Conservation (phyloP, 2,888 invertebrate species). For the Nasonia oneida region DNA sequence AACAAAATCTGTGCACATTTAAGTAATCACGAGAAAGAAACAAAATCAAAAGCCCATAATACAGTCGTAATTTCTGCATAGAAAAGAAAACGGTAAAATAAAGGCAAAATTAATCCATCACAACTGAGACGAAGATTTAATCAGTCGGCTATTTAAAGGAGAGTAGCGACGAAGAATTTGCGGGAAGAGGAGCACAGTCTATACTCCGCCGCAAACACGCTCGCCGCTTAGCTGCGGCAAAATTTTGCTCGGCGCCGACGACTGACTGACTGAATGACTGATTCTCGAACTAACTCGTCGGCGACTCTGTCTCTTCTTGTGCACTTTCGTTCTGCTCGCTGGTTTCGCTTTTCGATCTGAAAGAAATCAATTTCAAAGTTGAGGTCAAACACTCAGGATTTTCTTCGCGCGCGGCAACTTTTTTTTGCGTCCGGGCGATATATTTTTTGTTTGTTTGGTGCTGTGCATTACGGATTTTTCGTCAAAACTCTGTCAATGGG, state of each 20-base stretch:
- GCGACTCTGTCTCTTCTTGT: slow-evolving; percentile 75
- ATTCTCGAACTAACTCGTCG: slow-evolving; percentile 69
- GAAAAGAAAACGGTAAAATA: not conserved
- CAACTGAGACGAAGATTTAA: slow-evolving; percentile 42
- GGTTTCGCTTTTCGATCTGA: slow-evolving; percentile 78
- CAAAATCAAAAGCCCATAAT: too few relatives aligned
- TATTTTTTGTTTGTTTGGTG: not conserved
- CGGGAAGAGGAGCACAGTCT: slow-evolving; percentile 4
- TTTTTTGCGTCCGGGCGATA: not conserved
- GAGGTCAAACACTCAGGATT: slow-evolving; percentile 68
- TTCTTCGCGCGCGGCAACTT: slow-evolving; percentile 15
- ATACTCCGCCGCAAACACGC: slow-evolving; percentile 35
- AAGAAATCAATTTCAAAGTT: slow-evolving; percentile 74
- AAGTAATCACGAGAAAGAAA: not conserved
- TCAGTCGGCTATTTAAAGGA: slow-evolving; percentile 24
- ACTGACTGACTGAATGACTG: slow-evolving; percentile 12
- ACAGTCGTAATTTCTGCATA: not conserved
- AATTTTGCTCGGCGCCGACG: slow-evolving; percentile 51
- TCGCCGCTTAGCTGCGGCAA: slow-evolving; percentile 37
- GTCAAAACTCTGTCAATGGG: not conserved
- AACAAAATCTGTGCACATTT: not conserved
- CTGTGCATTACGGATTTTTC: not conserved
- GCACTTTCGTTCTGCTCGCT: slow-evolving; percentile 74
- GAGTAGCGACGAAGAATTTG: slow-evolving; percentile 44
- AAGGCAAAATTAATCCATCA: slow-evolving; percentile 12